Conservation (phyloP, 2,797 vertebrate species). For the Scarus forsteni region DNA sequence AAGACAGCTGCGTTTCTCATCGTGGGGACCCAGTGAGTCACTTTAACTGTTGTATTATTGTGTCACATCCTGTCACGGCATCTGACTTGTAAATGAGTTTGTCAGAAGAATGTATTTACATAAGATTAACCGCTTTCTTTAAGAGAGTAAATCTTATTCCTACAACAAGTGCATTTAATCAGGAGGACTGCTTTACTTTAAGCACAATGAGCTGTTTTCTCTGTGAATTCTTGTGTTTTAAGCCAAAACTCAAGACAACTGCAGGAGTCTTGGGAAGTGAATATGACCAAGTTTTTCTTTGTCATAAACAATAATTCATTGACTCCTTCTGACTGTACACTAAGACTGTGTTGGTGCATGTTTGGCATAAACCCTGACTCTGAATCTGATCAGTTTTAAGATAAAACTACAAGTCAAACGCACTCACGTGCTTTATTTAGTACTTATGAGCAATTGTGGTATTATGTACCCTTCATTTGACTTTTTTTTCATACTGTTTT, state of each 20-base stretch:
- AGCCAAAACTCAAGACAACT: background rate
- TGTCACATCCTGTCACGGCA: background rate
- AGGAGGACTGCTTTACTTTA: background rate
- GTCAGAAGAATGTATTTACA: background rate
- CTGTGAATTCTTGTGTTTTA: background rate
- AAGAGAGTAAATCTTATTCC: background rate
- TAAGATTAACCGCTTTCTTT: background rate
- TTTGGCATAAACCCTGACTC: too few relatives aligned
- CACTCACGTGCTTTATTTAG: too few relatives aligned
- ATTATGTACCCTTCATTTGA: too few relatives aligned
- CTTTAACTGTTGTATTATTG: background rate
- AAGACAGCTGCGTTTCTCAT: background rate
- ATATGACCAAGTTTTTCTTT: background rate
- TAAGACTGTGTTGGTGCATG: too few relatives aligned
- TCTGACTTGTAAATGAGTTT: constrained; percentile 4
- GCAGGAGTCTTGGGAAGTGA: background rate
- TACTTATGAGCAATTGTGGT: too few relatives aligned
- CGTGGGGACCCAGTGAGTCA: background rate
- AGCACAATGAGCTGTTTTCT: background rate
- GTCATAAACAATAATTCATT: too few relatives aligned
- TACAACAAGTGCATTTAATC: background rate
- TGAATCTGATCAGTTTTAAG: too few relatives aligned
- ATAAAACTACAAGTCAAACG: too few relatives aligned
- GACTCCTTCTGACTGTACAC: too few relatives aligned
- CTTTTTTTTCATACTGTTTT: too few relatives aligned